A percentile compares a stretch with the other conserved stretches of the same genome.
These are phyloP conservation scores for Acrossocheilus wenchowensis DNA, from an alignment of 2,797 vertebrate species.

Conservation along the genomic window DNA sequence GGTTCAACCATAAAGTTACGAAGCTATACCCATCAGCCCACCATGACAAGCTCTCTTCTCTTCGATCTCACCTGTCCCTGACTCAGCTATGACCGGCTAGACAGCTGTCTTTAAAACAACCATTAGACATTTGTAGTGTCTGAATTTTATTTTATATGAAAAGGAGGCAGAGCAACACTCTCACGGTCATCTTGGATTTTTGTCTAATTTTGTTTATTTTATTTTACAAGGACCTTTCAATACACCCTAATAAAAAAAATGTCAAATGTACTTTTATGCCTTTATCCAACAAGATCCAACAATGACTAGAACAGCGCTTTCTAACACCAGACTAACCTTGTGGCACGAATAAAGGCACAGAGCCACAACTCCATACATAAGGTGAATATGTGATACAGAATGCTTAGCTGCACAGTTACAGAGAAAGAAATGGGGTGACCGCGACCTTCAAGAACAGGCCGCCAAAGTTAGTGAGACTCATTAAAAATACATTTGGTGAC, in stretches of 20 bases:
- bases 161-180: not conserved
- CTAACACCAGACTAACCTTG: constrained; percentile 26
- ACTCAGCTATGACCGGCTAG: not conserved
- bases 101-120: not conserved
- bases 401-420: constrained; percentile 58
- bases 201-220: not conserved
- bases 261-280: not conserved
- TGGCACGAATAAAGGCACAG: constrained; percentile 3
- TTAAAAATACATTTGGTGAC: constrained; percentile 80
- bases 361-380: not conserved
- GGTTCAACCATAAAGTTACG: not conserved
- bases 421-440: constrained; percentile 83
- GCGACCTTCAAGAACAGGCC: constrained; percentile 82
- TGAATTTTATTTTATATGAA: not conserved
- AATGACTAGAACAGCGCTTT: not conserved
- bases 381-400: constrained; percentile 60
- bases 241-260: too few relatives aligned
- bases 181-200: not conserved
- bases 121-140: not conserved
- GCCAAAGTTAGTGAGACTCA: constrained; percentile 82
- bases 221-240: not conserved
- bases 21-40: not conserved
- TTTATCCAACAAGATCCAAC: too few relatives aligned
- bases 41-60: not conserved
- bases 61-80: constrained; percentile 6